A percentile compares a stretch with the other conserved stretches of the same genome.
Evolutionary conservation across 2,888 invertebrate species (phyloP).

Genomic region (Philereme vetulata): DNA sequence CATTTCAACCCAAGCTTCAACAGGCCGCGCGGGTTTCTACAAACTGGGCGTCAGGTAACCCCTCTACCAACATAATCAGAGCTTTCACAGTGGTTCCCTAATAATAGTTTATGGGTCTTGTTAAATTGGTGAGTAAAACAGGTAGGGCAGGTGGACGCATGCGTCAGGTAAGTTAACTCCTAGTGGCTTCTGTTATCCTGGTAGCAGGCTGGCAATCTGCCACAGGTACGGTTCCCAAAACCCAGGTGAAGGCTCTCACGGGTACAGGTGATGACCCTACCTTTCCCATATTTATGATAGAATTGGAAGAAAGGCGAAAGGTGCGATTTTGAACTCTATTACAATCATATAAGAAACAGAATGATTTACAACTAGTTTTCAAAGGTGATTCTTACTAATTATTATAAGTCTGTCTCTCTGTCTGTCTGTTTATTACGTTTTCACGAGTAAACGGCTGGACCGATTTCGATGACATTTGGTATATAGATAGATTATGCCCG

Average conservation of each 20-base stretch:
- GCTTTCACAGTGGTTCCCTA: background rate
- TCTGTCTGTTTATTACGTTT: too few species aligned
- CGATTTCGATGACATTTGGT: too few species aligned
- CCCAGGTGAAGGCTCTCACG: slow-evolving; percentile 66
- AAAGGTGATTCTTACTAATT: too few species aligned
- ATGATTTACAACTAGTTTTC: too few species aligned
- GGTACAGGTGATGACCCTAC: slow-evolving; percentile 61
- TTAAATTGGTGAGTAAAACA: slow-evolving; percentile 56
- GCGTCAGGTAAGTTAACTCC: slow-evolving; percentile 74
- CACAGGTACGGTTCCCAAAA: slow-evolving; percentile 80
- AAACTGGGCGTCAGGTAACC: slow-evolving; percentile 48
- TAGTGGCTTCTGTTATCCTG: slow-evolving; percentile 60
- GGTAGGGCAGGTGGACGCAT: slow-evolving; percentile 78
- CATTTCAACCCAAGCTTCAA: slow-evolving; percentile 25
- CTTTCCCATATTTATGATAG: slow-evolving; percentile 25
- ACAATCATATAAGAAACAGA: too few species aligned
- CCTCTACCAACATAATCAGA: slow-evolving; percentile 30
- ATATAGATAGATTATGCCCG: too few species aligned
- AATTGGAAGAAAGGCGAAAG: background rate
- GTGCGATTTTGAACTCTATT: too few species aligned
- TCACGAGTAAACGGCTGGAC: too few species aligned
- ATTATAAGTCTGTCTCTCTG: too few species aligned
- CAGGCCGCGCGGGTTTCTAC: slow-evolving; percentile 42
- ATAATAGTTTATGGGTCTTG: slow-evolving; percentile 35
- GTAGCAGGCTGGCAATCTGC: slow-evolving; percentile 82